phyloP scores from a whole-genome alignment of 2,797 vertebrate species.

The Cirrhinus molitorella region DNA sequence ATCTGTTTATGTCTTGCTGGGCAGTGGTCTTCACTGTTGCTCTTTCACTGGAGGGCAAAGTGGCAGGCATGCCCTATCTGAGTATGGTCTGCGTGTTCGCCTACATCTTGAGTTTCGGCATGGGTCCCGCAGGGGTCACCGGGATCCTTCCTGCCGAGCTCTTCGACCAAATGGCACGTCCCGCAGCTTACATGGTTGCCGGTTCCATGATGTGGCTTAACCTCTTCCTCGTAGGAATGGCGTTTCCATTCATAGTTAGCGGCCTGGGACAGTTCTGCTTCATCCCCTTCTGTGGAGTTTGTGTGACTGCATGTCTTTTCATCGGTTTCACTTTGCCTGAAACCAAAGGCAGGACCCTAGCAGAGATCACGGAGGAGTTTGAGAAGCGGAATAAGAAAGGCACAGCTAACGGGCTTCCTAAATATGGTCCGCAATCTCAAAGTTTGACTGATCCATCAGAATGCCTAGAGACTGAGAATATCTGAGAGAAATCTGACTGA shows the following conservation, averaged over 20 bases:
- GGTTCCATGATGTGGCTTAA: slow-evolving; percentile 87
- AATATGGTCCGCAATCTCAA: slow-evolving; percentile 61
- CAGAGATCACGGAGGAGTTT: slow-evolving; percentile 86
- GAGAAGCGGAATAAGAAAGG: slow-evolving; percentile 68
- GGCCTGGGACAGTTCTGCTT: slow-evolving; percentile 83
- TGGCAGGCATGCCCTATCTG: slow-evolving; percentile 85
- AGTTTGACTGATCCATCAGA: slow-evolving; percentile 60
- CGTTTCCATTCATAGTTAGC: slow-evolving; percentile 86
- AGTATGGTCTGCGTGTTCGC: slow-evolving; percentile 88
- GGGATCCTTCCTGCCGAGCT: slow-evolving; percentile 88
- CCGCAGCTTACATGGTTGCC: slow-evolving; percentile 87
- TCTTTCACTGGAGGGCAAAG: slow-evolving; percentile 79
- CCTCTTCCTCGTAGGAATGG: slow-evolving; percentile 85
- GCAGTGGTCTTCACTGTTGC: slow-evolving; percentile 82
- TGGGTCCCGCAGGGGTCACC: slow-evolving; percentile 90
- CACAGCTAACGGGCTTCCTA: not conserved
- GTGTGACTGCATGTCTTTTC: slow-evolving; percentile 78
- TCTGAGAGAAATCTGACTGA: not conserved
- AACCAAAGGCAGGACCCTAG: slow-evolving; percentile 88
- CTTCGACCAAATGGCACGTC: slow-evolving; percentile 87
- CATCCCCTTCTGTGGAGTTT: slow-evolving; percentile 85
- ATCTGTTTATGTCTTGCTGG: slow-evolving; percentile 86
- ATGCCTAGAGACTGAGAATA: not conserved
- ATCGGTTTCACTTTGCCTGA: slow-evolving; percentile 84
- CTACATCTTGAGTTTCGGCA: slow-evolving; percentile 93